Conservation (phyloP, 2,888 invertebrate species). For the Pedicia rivosa region DNA sequence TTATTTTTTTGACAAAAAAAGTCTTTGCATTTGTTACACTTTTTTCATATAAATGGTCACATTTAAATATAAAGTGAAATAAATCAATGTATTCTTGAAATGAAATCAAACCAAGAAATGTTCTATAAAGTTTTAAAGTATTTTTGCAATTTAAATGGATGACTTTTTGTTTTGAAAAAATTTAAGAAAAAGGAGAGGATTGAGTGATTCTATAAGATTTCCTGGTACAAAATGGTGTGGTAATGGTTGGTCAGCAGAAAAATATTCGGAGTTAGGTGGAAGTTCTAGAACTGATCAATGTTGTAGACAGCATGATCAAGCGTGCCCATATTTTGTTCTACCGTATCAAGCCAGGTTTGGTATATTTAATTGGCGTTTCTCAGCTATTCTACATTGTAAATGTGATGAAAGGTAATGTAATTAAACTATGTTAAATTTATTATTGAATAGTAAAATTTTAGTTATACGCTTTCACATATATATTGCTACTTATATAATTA, state of each 20-base stretch:
- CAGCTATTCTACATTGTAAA: constrained; percentile 74
- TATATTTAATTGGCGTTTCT: constrained; percentile 69
- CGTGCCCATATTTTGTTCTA: constrained; percentile 68
- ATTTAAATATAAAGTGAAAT: no score
- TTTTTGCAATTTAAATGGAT: no score
- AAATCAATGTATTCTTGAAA: no score
- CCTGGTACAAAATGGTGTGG: constrained; percentile 90
- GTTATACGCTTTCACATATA: neutral
- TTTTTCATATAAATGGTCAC: no score
- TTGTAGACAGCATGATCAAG: constrained; percentile 62
- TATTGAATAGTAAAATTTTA: neutral
- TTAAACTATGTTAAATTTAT: neutral
- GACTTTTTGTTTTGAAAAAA: no score
- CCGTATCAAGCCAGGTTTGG: constrained; percentile 66
- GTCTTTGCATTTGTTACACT: no score
- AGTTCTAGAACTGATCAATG: constrained; percentile 65
- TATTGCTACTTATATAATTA: no score
- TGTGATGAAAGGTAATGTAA: constrained; percentile 65
- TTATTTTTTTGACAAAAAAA: no score
- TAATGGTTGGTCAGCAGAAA: constrained; percentile 58
- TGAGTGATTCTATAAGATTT: constrained; percentile 49
- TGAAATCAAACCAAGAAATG: no score
- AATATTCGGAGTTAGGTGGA: constrained; percentile 63
- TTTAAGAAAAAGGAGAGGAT: constrained; percentile 32
- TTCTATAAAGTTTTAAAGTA: no score